Evolutionary conservation across 1,140 invertebrate species (phyloP), one percentile per base, ranked within the genome.

Genomic region (Andricus grossulariae): DNA sequence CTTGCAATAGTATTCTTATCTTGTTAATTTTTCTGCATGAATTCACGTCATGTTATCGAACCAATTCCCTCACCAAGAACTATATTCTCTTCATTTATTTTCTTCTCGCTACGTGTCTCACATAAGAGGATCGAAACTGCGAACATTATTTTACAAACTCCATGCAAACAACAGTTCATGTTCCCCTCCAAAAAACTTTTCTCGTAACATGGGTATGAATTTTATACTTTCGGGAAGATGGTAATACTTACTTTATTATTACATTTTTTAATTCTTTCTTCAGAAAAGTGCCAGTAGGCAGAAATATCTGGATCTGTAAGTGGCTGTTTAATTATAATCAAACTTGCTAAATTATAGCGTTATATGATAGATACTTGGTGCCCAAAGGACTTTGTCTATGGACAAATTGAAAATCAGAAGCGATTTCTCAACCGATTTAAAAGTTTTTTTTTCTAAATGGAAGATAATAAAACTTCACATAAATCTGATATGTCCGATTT

Each of bases 101-200:
- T 66, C 57, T 13, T 25, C 25, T 39, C 32, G 15, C 7, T 57
- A 66, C 57, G 57, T 66, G 57, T 32, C 25, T 66, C 16, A 66
- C 57, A 45, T 66, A 25, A 66, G 15, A 66, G n/a, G 8, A 25
- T 39, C 57, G 11, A 16, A 66, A 60, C 55, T 32, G 25, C 4
- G 55, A 60, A 39, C n/a, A 66, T 66, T 66, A 66, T 66, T 66
- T 66, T 66, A 12, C 8, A 25, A 66, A 66, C 57, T 66, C 4
- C 57, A 66, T 66, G 15, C 25, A 60, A 60, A 25, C 52, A n/a
- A 18, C 5, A 19, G 21, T 60, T 32, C 21, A 60, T 60, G 13
- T 60, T 25, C 32, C 8, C 39, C 10, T 13, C 3, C 57, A 66
- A 32, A 66, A 39, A 66, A 66, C 21, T 45, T 66, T 66, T n/a